These are phyloP conservation scores for Drosophila melanogaster DNA, from an alignment of 1,140 invertebrate species.

Conservation along the genomic window Release_6_plus_ISO1_MT NT_033777.3:19131001-19131500, in stretches of 20 bases:
- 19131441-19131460: slow-evolving; percentile 40
- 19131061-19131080: slow-evolving; percentile 87
- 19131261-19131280: slow-evolving; percentile 90
- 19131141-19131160: slow-evolving; percentile 89
- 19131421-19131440: slow-evolving; percentile 67
- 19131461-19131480: slow-evolving; percentile 23
- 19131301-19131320: slow-evolving; percentile 91
- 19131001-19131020: too few species aligned
- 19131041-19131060: slow-evolving; percentile 79
- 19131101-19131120: slow-evolving; percentile 88
- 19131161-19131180: slow-evolving; percentile 89
- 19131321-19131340: slow-evolving; percentile 90
- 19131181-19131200: slow-evolving; percentile 88
- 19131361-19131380: slow-evolving; percentile 91
- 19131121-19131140: slow-evolving; percentile 87
- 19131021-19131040: background rate
- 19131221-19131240: slow-evolving; percentile 91
- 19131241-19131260: slow-evolving; percentile 88
- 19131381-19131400: slow-evolving; percentile 92
- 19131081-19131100: slow-evolving; percentile 92
- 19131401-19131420: slow-evolving; percentile 87
- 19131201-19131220: slow-evolving; percentile 93
- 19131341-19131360: slow-evolving; percentile 91
- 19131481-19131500: slow-evolving; percentile 19
- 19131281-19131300: slow-evolving; percentile 93